These are phyloP conservation scores for Pseudorhiza aurosa DNA, from an alignment of 30 jellyfish, hydroid and myxozoan species.

Conservation along the genomic window DNA sequence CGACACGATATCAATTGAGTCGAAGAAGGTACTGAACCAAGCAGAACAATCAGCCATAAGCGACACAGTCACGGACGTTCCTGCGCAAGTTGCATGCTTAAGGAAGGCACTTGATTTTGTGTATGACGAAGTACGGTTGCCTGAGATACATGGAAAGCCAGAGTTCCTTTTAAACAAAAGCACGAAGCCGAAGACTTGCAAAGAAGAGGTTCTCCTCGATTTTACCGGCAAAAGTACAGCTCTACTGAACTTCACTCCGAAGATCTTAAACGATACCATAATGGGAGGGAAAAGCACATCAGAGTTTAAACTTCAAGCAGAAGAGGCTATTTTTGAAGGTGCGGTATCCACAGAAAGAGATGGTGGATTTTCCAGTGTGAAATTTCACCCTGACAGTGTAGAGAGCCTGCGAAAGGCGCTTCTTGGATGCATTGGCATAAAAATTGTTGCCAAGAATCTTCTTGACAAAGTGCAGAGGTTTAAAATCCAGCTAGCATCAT, in stretches of 20 bases:
- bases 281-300: conserved; percentile 79
- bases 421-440: conserved; percentile 51
- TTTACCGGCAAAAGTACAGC: conserved; percentile 26
- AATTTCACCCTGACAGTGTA: conserved; percentile 72
- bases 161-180: no score
- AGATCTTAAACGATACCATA: conserved; percentile 60
- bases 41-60: conserved; percentile 30
- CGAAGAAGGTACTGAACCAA: conserved; percentile 2
- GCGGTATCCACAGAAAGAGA: conserved; percentile 49
- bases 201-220: conserved; percentile 48
- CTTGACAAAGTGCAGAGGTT: conserved; percentile 37
- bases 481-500: conserved; percentile 89
- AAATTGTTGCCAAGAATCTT: conserved; percentile 58
- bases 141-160: conserved; percentile 53
- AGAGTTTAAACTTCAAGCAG: conserved; percentile 15
- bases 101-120: conserved; percentile 59
- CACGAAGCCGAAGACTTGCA: background rate
- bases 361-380: conserved; percentile 95
- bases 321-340: conserved; percentile 67
- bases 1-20: conserved; percentile 21
- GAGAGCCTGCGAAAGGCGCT: conserved; percentile 58
- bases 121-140: conserved; percentile 77
- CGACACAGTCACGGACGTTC: background rate
- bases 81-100: conserved; percentile 15
- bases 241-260: conserved; percentile 1